Conservation (phyloP, 2,888 invertebrate species). For the Carcina quercana region DNA sequence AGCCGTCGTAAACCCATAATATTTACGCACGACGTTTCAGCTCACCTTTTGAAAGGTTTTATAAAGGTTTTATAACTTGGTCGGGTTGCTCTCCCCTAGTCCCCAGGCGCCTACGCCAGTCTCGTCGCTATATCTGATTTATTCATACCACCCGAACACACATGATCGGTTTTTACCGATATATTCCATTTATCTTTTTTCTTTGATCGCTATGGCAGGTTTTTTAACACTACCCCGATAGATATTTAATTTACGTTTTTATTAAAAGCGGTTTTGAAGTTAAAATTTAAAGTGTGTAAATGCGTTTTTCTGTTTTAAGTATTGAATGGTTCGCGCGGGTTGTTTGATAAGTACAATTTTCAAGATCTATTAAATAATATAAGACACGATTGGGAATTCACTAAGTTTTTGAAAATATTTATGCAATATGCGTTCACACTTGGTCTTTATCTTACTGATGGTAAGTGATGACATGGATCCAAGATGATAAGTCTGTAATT, state of each 20-base stretch:
- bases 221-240: conserved; percentile 22
- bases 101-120: conserved; percentile 45
- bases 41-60: conserved; percentile 64
- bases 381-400: too few relatives aligned
- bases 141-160: conserved; percentile 69
- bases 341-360: too few relatives aligned
- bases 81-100: conserved; percentile 46
- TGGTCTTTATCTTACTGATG: too few relatives aligned
- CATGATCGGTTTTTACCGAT: conserved; percentile 63
- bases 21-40: conserved; percentile 67
- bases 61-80: conserved; percentile 66
- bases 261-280: conserved; percentile 12
- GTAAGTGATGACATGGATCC: too few relatives aligned
- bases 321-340: too few relatives aligned
- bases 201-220: conserved; percentile 26
- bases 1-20: conserved; percentile 66
- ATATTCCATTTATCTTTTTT: conserved; percentile 47
- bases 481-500: too few relatives aligned
- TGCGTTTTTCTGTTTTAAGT: too few relatives aligned
- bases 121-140: conserved; percentile 63
- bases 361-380: too few relatives aligned
- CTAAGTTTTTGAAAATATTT: too few relatives aligned
- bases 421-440: too few relatives aligned
- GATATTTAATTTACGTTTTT: conserved; percentile 24
- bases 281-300: too few relatives aligned